Base-by-base conservation (phyloP, 2,113 vertebrate species). In the Campylorhamphus procurvoides region DNA sequence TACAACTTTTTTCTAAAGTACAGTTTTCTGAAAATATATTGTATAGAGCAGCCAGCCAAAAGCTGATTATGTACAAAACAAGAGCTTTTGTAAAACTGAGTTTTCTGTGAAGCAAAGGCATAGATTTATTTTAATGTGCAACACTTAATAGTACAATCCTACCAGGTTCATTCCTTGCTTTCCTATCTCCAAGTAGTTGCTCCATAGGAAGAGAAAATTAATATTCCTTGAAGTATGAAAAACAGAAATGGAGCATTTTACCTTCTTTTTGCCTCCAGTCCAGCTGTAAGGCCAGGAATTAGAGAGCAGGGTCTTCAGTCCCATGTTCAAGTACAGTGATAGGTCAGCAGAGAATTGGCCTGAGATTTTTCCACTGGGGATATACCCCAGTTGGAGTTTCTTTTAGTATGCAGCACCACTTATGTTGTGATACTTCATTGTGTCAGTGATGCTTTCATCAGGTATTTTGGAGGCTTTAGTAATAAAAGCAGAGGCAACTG, bases 401-500 rank as follows among this genome's bases (percentile, higher is more conserved):
- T 66, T 42, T 88, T 72, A 64, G 64, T 28, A 46, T 81, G 85
- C 80, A 78, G 73, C 69, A 68, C 44, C 83, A 44, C 60, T 81
- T 79, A 9, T 5, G 0, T 40, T 68, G 27, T 58, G 75, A 35
- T 47, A 22, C 79, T 79, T 83, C 67, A 80, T 74, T 44, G 9
- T 84, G 55, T 56, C 86, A 79, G 19, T 52, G 69, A 42, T 89
- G 78, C 39, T 87, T 82, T 87, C 53, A 64, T 64, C 66, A 55
- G 60, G 37, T 52, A 72, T 84, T 96, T 89, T 53, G 76, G 80
- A 90, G 44, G 62, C 80, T 95, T 89, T 42, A 60, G 37, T 69
- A 94, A 94, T 86, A 84, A 81, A 92, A 96, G 33, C 39, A 56
- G 13, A 84, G 66, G 59, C 86, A 89, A 33, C 49, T 90, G 83